A percentile compares a stretch with the other conserved stretches of the same genome.
phyloP scores from a whole-genome alignment of 2,797 vertebrate genomes.

The Crocidura indochinensis region DNA sequence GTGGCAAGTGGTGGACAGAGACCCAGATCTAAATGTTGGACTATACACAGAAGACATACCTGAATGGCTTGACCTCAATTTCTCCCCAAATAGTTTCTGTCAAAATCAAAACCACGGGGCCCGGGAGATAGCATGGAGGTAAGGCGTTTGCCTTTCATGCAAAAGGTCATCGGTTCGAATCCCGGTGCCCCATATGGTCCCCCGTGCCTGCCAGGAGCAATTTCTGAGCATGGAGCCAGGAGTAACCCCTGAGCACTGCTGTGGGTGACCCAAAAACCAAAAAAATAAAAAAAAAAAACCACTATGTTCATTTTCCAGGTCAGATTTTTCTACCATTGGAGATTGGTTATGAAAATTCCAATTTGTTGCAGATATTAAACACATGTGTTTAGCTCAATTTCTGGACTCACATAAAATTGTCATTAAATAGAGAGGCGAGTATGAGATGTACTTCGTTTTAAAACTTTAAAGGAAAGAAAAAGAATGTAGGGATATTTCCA shows the following conservation, averaged over 20 bases:
- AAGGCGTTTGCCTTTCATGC: no score
- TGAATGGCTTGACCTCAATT: neutral
- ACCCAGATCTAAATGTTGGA: neutral
- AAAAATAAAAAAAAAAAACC: no score
- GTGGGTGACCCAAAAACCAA: no score
- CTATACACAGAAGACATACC: neutral
- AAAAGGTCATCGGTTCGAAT: no score
- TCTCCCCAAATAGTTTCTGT: neutral
- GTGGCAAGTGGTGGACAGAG: no score
- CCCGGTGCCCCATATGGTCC: no score
- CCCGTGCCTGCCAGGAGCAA: no score
- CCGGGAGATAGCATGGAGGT: no score
- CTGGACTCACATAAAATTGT: constrained; percentile 13
- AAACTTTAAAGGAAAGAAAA: no score
- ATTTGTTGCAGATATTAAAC: neutral
- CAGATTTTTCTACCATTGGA: neutral
- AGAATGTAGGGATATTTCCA: no score
- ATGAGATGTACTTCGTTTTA: neutral
- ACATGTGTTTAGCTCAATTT: neutral
- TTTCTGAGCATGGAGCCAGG: no score
- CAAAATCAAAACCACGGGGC: neutral
- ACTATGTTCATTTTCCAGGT: neutral
- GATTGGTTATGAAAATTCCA: neutral
- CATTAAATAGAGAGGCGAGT: neutral
- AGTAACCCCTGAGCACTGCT: no score